phyloP scores from a whole-genome alignment of 1,140 invertebrate genomes.

The Drosophila novamexicana region DNA sequence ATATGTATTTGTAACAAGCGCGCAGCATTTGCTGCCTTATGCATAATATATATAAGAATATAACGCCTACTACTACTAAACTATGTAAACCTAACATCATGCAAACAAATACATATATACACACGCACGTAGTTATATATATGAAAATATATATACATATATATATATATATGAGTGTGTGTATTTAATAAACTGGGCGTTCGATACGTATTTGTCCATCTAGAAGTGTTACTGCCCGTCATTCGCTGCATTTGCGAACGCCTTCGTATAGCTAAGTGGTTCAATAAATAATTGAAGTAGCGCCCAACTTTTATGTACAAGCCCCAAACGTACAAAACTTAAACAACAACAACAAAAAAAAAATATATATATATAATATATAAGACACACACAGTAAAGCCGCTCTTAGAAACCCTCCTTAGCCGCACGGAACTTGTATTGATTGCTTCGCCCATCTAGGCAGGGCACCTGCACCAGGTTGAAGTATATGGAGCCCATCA shows the following conservation, averaged over 20 bases:
- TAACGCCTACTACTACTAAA: slow-evolving; percentile 46
- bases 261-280: slow-evolving; percentile 28
- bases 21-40: slow-evolving; percentile 51
- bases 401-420: slow-evolving; percentile 74
- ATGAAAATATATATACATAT: no score
- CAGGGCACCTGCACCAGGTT: slow-evolving; percentile 92
- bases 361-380: not conserved
- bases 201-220: slow-evolving; percentile 11
- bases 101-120: slow-evolving; percentile 21
- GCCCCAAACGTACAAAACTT: not conserved
- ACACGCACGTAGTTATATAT: no score
- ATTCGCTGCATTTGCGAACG: not conserved
- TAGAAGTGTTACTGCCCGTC: not conserved
- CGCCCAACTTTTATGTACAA: slow-evolving; percentile 32
- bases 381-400: not conserved
- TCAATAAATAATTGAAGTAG: slow-evolving; percentile 56
- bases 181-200: slow-evolving; percentile 37
- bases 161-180: not conserved
- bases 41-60: slow-evolving; percentile 52
- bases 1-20: slow-evolving; percentile 53
- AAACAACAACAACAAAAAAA: slow-evolving; percentile 1
- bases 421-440: slow-evolving; percentile 76
- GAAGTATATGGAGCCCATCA: slow-evolving; percentile 95
- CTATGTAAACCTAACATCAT: slow-evolving; percentile 58
- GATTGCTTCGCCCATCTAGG: slow-evolving; percentile 86